phyloP scores from a whole-genome alignment of 2,113 vertebrate species.

The Dipodomys spectabilis region DNA sequence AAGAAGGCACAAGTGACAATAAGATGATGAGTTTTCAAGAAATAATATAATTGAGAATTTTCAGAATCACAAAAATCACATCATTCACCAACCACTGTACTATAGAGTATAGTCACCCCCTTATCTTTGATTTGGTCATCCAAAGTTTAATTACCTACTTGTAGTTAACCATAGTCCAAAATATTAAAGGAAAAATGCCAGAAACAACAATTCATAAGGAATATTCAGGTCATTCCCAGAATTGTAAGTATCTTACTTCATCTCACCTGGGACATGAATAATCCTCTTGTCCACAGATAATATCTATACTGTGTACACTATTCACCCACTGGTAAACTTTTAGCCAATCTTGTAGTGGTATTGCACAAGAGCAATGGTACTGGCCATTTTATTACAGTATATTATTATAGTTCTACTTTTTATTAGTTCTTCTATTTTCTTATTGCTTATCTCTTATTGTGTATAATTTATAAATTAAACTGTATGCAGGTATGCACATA shows the following conservation, averaged over 20 bases:
- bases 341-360: neutral
- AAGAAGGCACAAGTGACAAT: neutral
- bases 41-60: neutral
- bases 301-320: no score
- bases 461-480: neutral
- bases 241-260: neutral
- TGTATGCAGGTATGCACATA: neutral
- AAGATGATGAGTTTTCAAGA: conserved; percentile 7
- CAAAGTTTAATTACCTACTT: neutral
- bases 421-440: neutral
- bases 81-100: neutral
- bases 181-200: neutral
- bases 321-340: neutral
- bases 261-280: neutral
- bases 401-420: neutral
- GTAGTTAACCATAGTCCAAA: neutral
- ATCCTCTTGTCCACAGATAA: no score
- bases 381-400: neutral
- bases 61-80: neutral
- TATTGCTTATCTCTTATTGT: neutral
- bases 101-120: neutral
- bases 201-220: neutral
- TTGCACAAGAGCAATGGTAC: neutral
- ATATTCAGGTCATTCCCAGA: neutral
- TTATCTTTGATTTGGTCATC: neutral